Percentiles rank a stretch among this genome's conserved stretches.
Conservation (phyloP, 2,113 vertebrate species). For the Pelvicachromis taeniatus region DNA sequence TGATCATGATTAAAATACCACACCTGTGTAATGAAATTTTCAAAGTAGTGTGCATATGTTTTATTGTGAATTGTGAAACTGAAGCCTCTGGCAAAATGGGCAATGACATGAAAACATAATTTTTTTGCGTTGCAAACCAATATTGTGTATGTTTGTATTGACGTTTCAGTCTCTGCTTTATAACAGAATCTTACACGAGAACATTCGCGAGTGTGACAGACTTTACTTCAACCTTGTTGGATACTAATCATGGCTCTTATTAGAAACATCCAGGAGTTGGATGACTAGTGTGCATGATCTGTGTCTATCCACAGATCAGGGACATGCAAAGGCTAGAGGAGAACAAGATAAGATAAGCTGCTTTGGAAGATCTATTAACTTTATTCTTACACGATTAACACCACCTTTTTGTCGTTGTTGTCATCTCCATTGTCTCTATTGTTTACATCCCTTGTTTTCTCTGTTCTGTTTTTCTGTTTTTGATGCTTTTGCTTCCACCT, state of each 20-base stretch:
- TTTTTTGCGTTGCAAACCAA: neutral
- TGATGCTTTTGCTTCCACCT: conserved; percentile 3
- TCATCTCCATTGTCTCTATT: neutral
- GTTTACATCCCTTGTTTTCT: neutral
- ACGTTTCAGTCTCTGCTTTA: neutral
- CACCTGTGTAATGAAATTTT: neutral
- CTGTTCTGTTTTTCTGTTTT: neutral
- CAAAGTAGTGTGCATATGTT: neutral
- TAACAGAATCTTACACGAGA: neutral
- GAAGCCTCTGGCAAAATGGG: neutral
- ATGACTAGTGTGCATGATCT: neutral
- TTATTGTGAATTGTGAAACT: neutral
- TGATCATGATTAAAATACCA: neutral
- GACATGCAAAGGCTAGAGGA: neutral
- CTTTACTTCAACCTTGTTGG: neutral
- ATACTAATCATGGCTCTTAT: neutral
- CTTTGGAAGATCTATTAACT: neutral
- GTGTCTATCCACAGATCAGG: neutral
- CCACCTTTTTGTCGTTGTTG: neutral
- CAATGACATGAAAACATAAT: neutral
- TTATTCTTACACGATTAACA: neutral
- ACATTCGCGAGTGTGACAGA: neutral
- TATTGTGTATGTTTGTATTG: neutral
- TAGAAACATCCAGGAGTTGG: neutral
- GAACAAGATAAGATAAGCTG: neutral